Evolutionary conservation across 2,888 invertebrate genomes (phyloP), one percentile per base, ranked within the genome.

Genomic region (Alloplasta piceator): DNA sequence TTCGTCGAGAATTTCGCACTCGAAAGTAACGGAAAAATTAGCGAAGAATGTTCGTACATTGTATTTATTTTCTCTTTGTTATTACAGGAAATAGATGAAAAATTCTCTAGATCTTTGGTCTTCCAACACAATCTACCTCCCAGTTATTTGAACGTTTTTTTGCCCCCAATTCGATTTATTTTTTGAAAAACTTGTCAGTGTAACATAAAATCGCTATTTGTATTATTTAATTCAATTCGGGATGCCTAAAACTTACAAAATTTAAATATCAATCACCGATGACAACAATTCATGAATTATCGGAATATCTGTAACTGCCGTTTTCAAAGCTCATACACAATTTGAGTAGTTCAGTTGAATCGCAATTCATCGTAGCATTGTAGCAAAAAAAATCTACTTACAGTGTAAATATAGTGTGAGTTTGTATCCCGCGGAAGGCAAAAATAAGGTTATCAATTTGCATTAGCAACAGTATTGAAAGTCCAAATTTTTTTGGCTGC

Each of bases 321-420:
- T 73, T 64, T 81, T 56, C 14, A 26, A n/a, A 52, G 52, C 52
- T 41, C 55, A 48, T 52, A 48, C 77, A 26, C 26, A 50, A 58
- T 80, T 70, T 26, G 26, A 41, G 77, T 80, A 60, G 68, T 73
- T 74, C 50, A 46, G 58, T 73, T 52, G 58, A 55, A 73, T 74
- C 55, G 64, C 63, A 61, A 70, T 70, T 68, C 73, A 77, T 78
- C 71, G 68, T 73, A 77, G 70, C 66, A 43, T 39, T 36, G 36
- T 39, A 60, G 58, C 56, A 50, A 56, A 26, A 26, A 26, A 36
- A 68, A 70, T 38, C 68, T 39, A 74, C 64, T 77, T 70, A 77
- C 77, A 66, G 77, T 81, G 81, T 82, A 82, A 78, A 82, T 82
- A 78, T 78, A 82, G 71, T 56, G 78, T 75, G 72, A 78, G 81